Evolutionary conservation across 2,888 invertebrate species (phyloP), one percentile per base, ranked within the genome.

Genomic region (Chymomyza fuscimana): DNA sequence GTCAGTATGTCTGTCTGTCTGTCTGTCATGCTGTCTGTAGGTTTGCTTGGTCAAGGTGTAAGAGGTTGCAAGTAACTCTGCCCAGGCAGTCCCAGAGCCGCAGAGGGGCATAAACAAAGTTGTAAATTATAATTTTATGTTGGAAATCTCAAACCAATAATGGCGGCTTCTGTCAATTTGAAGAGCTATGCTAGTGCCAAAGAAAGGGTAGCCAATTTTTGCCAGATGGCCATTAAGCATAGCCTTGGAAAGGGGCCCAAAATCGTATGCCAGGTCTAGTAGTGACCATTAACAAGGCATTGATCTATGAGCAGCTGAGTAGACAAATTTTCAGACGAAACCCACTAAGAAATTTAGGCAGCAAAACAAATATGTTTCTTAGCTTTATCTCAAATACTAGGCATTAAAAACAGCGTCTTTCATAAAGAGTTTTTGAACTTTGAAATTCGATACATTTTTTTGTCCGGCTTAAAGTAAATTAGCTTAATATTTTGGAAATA

Each of bases 81-180:
- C 16, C 5, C 19, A 19, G 52, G 19, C 52, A 54, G 19, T 15
- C 29, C 60, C 51, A 60, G 10, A 62, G 29, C 67, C 36, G 25
- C 40, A 73, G 15, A 7, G 12, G 54, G 22, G 16, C 54, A 22
- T 16, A 83, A 82, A 87, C 86, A 89, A 87, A 87, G 89, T 89
- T 87, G 88, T 89, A 89, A 89, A 89, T 89, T 89, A 86, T 78
- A 87, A 82, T 87, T 89, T 89, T 80, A 88, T 88, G 86, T 77
- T 81, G 76, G 74, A 75, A 78, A 85, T 85, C 86, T 75, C 73
- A 78, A 77, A 72, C 69, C 82, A 71, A 85, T 81, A 80, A 76
- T 73, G 15, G 29, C 25, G 29, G 10, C 15, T 29, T 22, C 16
- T 22, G 54, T 15, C 6, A 54, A 46, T 46, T 12, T 46, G 5